These are phyloP conservation scores for Hucho hucho DNA, from an alignment of 2,113 vertebrate species.

Conservation along the genomic window DNA sequence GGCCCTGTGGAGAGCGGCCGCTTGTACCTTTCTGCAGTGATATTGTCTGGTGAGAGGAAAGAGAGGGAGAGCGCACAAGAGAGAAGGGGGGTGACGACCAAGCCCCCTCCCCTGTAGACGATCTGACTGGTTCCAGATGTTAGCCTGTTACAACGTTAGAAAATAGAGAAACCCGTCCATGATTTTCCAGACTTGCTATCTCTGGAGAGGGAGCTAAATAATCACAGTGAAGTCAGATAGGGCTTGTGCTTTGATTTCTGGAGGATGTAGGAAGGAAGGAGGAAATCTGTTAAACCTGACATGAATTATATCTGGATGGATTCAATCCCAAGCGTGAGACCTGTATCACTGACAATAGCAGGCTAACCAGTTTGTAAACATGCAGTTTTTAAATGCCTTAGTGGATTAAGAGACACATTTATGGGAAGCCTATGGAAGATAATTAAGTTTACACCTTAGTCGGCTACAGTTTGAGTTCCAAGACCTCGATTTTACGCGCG, in stretches of 20 bases:
- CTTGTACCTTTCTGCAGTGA: constrained; percentile 55
- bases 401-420: no score
- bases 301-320: background rate
- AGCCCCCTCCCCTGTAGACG: constrained; percentile 61
- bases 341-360: background rate
- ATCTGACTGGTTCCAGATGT: constrained; percentile 85
- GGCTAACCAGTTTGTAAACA: no score
- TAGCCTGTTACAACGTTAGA: constrained; percentile 42
- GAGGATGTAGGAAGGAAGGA: constrained; percentile 35
- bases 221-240: constrained; percentile 22
- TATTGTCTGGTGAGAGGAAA: constrained; percentile 37
- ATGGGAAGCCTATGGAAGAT: no score
- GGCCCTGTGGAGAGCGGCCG: constrained; percentile 44
- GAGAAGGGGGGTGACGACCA: background rate
- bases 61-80: background rate
- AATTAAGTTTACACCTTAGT: no score
- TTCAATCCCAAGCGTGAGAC: background rate
- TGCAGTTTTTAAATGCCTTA: no score
- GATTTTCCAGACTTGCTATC: constrained; percentile 38
- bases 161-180: constrained; percentile 43
- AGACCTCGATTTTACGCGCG: no score
- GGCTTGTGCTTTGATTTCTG: constrained; percentile 35
- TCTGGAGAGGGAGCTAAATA: constrained; percentile 38
- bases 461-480: no score
- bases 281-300: constrained; percentile 9